Conservation (phyloP, 1,140 invertebrate genomes). For the Drosophila ficusphila region DNA sequence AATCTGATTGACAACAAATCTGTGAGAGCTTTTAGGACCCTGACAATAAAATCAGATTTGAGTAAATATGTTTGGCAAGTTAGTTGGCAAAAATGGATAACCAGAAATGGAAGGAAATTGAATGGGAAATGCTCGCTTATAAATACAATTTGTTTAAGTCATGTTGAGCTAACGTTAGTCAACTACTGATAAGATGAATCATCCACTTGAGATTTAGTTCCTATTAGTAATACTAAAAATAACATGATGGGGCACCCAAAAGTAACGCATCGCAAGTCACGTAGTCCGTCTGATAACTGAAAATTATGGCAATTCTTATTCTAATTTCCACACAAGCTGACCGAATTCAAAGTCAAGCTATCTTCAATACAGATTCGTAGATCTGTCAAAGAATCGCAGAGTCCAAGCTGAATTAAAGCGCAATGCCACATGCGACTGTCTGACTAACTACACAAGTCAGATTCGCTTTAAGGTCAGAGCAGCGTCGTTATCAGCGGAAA, state of each 20-base stretch:
- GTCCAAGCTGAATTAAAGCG: constrained; percentile 58
- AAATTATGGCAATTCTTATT: constrained; percentile 56
- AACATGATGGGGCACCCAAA: background rate
- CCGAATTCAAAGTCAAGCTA: constrained; percentile 43
- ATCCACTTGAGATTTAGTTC: background rate
- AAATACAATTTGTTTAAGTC: too few species aligned
- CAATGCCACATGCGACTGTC: constrained; percentile 35
- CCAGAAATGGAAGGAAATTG: background rate
- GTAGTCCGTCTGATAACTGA: constrained; percentile 16
- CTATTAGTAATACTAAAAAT: background rate
- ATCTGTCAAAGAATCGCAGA: constrained; percentile 42
- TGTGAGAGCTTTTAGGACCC: background rate
- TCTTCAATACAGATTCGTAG: constrained; percentile 25
- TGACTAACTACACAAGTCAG: constrained; percentile 6
- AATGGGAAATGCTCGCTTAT: background rate
- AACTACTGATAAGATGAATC: too few species aligned
- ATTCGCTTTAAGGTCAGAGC: constrained; percentile 52
- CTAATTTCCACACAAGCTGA: constrained; percentile 38
- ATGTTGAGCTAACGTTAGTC: background rate
- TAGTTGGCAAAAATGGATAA: constrained; percentile 6
- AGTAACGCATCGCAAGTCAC: constrained; percentile 9
- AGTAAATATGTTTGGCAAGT: constrained; percentile 12
- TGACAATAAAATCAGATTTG: constrained; percentile 31
- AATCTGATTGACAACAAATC: constrained; percentile 47
- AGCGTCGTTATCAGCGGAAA: constrained; percentile 38